A percentile compares a stretch with the other conserved stretches of the same genome.
These are phyloP conservation scores for Cynodonichthys magdalenae DNA, from an alignment of 2,797 vertebrate genomes.

Conservation along the genomic window DNA sequence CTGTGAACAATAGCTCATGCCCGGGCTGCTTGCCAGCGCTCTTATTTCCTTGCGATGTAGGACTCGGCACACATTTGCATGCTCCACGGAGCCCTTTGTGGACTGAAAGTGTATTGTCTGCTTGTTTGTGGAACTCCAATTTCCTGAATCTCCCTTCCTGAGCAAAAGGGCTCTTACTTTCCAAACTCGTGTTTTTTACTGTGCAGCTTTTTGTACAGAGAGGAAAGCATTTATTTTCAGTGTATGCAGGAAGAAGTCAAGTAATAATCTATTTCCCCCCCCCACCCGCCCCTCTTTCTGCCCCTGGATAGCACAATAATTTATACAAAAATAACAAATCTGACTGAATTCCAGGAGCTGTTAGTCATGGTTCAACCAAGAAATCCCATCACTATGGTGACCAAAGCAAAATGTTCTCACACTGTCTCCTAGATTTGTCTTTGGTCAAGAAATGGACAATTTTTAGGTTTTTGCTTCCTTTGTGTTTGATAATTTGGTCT, in stretches of 20 bases:
- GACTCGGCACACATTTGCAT: constrained; percentile 7
- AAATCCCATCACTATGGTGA: constrained; percentile 30
- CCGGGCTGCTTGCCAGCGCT: constrained; percentile 34
- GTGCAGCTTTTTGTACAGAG: constrained; percentile 7
- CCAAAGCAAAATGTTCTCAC: neutral
- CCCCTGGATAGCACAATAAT: constrained; percentile 28
- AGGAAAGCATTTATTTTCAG: constrained; percentile 31
- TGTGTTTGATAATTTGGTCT: neutral
- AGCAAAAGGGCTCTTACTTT: constrained; percentile 23
- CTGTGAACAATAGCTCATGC: neutral
- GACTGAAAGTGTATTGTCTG: constrained; percentile 22
- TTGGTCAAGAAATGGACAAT: constrained; percentile 5
- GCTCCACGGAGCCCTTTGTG: constrained; percentile 9
- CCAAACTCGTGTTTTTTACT: neutral
- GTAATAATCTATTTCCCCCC: constrained; percentile 29
- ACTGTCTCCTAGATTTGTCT: neutral
- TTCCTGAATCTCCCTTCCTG: constrained; percentile 55
- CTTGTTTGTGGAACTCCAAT: constrained; percentile 21
- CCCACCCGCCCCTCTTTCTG: constrained; percentile 13
- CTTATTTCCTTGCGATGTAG: constrained; percentile 18
- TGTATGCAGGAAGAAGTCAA: constrained; percentile 53
- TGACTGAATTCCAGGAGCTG: constrained; percentile 44
- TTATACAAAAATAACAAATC: neutral
- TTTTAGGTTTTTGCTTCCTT: neutral
- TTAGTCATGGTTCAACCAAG: constrained; percentile 42